Evolutionary conservation across 2,797 vertebrate genomes (phyloP).

Genomic region (Eutrigla gurnardus): DNA sequence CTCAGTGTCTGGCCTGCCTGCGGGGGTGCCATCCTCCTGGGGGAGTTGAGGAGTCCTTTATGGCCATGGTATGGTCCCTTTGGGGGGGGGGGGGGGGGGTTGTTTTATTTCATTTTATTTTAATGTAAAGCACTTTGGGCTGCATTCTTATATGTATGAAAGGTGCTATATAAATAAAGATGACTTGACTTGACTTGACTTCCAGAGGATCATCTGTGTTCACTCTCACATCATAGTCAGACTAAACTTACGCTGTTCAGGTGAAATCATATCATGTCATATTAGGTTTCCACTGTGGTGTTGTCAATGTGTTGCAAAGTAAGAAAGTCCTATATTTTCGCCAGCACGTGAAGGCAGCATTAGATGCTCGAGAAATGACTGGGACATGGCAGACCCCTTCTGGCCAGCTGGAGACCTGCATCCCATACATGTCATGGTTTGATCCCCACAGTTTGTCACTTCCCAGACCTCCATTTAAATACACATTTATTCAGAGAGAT

Average conservation of each 20-base stretch:
- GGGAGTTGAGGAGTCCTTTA: no score
- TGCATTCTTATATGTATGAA: no score
- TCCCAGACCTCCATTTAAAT: background rate
- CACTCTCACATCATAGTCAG: background rate
- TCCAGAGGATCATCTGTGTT: background rate
- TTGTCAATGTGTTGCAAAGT: background rate
- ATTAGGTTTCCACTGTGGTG: background rate
- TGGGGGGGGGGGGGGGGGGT: no score
- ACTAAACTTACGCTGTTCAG: background rate
- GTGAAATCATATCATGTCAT: background rate
- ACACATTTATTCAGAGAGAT: background rate
- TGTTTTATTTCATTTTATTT: no score
- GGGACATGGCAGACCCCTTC: conserved; percentile 56
- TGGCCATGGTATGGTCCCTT: no score
- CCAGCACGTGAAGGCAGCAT: conserved; percentile 37
- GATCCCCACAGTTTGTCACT: background rate
- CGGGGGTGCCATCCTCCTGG: no score
- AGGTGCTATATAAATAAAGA: no score
- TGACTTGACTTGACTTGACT: no score
- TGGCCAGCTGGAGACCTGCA: conserved; percentile 43
- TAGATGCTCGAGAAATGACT: background rate
- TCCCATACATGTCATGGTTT: background rate
- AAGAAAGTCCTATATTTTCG: conserved; percentile 8
- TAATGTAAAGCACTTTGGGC: no score
- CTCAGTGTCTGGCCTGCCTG: no score